A percentile compares a stretch with the other conserved stretches of the same genome.
These are phyloP conservation scores for Varanus komodoensis DNA, from an alignment of 2,113 vertebrate genomes.

Conservation along the genomic window DNA sequence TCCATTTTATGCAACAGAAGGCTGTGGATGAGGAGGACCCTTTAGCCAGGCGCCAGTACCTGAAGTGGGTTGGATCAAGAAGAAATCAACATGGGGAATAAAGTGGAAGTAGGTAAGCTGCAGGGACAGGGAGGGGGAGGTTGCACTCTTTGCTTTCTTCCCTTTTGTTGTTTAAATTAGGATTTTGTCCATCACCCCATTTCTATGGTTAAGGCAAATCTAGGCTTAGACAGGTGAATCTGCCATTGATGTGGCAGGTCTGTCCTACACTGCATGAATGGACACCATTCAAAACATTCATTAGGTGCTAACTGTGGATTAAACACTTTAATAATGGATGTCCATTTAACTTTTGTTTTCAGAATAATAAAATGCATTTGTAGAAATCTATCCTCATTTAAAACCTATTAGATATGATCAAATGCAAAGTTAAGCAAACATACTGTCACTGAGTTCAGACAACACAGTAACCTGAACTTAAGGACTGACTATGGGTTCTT, in stretches of 20 bases:
- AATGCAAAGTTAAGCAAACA: too few species aligned
- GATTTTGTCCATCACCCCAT: not conserved
- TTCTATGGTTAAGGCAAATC: not conserved
- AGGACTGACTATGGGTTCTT: too few species aligned
- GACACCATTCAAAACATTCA: not conserved
- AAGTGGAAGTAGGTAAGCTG: not conserved
- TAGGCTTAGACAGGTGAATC: not conserved
- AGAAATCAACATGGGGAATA: not conserved
- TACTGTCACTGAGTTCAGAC: too few species aligned
- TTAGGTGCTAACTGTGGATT: not conserved
- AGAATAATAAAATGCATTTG: too few species aligned
- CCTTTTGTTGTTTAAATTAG: too few species aligned
- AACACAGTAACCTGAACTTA: too few species aligned
- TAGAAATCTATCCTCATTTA: too few species aligned
- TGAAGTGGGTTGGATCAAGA: not conserved
- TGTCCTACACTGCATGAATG: not conserved
- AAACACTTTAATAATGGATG: slow-evolving; percentile 38
- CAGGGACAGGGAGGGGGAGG: too few species aligned
- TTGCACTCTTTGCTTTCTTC: not conserved
- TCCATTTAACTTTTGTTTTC: not conserved
- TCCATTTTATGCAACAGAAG: too few species aligned
- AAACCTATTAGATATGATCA: too few species aligned
- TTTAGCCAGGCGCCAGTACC: not conserved
- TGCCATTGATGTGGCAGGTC: not conserved
- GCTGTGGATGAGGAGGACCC: too few species aligned